These are phyloP conservation scores for Cygnus olor DNA, from an alignment of 2,797 vertebrate genomes.

Conservation along the genomic window DNA sequence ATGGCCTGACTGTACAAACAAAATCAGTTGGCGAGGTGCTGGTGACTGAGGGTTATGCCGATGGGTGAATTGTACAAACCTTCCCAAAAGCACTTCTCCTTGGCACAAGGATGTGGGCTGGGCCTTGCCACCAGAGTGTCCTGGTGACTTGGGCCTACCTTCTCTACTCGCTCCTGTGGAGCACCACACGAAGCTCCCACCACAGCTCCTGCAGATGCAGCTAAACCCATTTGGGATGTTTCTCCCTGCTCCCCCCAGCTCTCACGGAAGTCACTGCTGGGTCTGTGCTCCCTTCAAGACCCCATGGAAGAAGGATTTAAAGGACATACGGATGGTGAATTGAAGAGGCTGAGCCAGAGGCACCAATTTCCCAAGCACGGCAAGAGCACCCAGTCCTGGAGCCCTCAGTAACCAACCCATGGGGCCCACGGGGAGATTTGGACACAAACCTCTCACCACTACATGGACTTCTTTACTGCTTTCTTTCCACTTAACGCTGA, in stretches of 20 bases:
- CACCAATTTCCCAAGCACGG: neutral
- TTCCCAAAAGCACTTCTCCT: neutral
- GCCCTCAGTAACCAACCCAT: neutral
- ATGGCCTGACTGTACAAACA: neutral
- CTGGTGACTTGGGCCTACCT: neutral
- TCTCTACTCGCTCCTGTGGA: neutral
- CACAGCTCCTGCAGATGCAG: fast-evolving
- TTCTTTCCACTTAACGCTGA: neutral
- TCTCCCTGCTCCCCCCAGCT: neutral
- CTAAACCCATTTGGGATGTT: neutral
- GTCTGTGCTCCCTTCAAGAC: neutral
- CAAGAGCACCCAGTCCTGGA: neutral
- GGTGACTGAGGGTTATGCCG: neutral
- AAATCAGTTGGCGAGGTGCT: neutral
- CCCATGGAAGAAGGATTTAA: neutral
- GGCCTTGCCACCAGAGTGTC: neutral
- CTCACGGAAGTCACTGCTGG: neutral
- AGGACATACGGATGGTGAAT: neutral
- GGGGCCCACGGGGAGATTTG: fast-evolving
- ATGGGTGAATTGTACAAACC: neutral
- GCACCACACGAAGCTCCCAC: neutral
- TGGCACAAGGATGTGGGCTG: neutral
- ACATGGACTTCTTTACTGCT: neutral
- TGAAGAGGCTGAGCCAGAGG: neutral
- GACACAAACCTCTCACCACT: neutral